These are phyloP conservation scores for Sinopyrophorus schimmeli DNA, from an alignment of 2,888 invertebrate species.

Conservation along the genomic window DNA sequence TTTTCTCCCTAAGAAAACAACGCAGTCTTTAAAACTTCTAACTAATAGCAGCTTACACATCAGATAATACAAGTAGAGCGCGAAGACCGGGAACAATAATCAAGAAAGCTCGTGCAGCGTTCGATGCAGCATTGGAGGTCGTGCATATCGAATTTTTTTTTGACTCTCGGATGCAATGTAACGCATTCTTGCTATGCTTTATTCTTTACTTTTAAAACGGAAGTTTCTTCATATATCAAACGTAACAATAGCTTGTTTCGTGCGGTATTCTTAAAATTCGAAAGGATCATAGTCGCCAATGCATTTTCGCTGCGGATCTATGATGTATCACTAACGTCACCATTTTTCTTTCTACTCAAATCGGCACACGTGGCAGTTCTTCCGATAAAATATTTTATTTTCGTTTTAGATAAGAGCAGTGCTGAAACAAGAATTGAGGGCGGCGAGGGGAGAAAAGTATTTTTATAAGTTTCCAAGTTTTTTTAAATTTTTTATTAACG, in stretches of 20 bases:
- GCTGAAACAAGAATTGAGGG: no score
- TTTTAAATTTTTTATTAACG: no score
- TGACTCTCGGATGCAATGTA: conserved; percentile 19
- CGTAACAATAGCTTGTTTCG: conserved; percentile 19
- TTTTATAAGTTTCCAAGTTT: no score
- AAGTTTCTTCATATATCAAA: conserved; percentile 19
- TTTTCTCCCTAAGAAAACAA: conserved; percentile 14
- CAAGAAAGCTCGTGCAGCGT: conserved; percentile 36
- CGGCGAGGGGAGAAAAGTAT: no score
- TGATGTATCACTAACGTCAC: no score
- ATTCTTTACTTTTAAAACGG: conserved; percentile 19
- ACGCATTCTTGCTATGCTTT: conserved; percentile 27
- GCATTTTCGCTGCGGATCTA: no score
- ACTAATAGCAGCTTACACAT: conserved; percentile 35
- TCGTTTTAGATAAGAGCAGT: no score
- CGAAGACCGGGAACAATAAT: conserved; percentile 36
- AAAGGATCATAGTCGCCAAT: conserved; percentile 10
- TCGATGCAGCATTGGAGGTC: conserved; percentile 33
- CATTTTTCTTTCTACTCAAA: no score
- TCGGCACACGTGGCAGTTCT: no score
- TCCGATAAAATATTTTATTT: no score
- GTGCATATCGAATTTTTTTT: conserved; percentile 34
- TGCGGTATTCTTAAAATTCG: conserved; percentile 13
- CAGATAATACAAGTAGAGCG: conserved; percentile 36
- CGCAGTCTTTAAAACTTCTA: conserved; percentile 27